These are phyloP conservation scores for Heliconius hermathena DNA, from an alignment of 1,140 invertebrate species.

Conservation along the genomic window DNA sequence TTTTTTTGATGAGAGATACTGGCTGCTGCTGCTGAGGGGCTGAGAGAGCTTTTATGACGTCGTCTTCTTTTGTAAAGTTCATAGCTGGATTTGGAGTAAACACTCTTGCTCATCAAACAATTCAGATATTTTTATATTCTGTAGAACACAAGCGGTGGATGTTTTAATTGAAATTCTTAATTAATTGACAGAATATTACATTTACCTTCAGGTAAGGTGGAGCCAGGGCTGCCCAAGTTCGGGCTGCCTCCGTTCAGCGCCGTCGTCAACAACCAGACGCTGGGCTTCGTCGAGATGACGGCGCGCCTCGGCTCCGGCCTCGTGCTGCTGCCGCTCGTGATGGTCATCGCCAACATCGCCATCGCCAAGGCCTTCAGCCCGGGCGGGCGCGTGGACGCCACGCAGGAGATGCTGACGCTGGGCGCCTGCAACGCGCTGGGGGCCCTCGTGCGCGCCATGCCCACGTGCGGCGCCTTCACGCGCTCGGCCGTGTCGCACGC, in stretches of 20 bases:
- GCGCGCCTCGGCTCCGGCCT: constrained; percentile 86
- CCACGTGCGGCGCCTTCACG: constrained; percentile 90
- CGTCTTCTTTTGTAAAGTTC: too few relatives aligned
- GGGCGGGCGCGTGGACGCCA: constrained; percentile 85
- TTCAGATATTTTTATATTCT: too few relatives aligned
- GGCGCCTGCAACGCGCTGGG: constrained; percentile 89
- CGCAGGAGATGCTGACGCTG: constrained; percentile 88
- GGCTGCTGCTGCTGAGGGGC: too few relatives aligned
- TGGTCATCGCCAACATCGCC: constrained; percentile 92
- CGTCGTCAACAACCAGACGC: constrained; percentile 82
- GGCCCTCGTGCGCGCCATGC: constrained; percentile 89
- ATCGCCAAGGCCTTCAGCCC: constrained; percentile 92
- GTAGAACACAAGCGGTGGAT: too few relatives aligned
- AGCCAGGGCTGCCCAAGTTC: constrained; percentile 85
- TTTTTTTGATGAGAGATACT: too few relatives aligned
- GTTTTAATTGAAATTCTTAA: neutral
- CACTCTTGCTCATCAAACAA: too few relatives aligned
- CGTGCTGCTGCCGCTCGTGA: constrained; percentile 89
- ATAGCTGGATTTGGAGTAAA: too few relatives aligned
- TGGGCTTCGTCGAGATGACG: constrained; percentile 85
- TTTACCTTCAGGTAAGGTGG: constrained; percentile 82
- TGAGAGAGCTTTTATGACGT: too few relatives aligned
- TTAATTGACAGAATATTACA: neutral
- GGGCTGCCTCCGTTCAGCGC: constrained; percentile 85
- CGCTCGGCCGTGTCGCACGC: constrained; percentile 90